Base-by-base conservation (phyloP, 2,888 invertebrate species). In the Mycogona germanica region DNA sequence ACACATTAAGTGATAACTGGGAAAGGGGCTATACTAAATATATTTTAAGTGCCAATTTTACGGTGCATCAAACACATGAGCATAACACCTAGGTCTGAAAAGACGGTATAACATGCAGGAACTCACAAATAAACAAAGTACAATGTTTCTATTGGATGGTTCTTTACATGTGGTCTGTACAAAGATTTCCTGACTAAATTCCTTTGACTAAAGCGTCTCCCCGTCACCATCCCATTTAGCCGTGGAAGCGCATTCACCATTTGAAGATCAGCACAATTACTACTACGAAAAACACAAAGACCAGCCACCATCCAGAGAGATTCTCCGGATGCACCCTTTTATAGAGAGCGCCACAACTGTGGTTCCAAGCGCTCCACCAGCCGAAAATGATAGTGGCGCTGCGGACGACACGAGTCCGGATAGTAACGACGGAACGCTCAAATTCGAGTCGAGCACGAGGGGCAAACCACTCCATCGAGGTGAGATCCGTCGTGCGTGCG, bases 331-430 rank as follows among this genome's bases (percentile, higher is more conserved):
- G 49, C 48, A 53, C 19, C 40, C 55, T 23, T 55, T 38, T 26
- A 30, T 42, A 3, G 50, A 55, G 32, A 55, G 50, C 50, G 41
- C 55, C 28, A 12, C 42, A n/a, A 28, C 49, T 6, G 40, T 50
- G 25, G 50, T 35, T 1, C 55, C 55, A 32, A 55, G 50, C 19
- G 55, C 55, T 7, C 55, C 55, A 21, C 55, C 55, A 5, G 55
- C 55, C 6, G 55, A 55, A 42, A 50, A 42, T 21, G 54, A 53
- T 28, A 49, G 38, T 21, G 17, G 44, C 2, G 12, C 21, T 37
- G 26, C 23, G 23, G 49, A 49, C n/a, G n/a, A 23, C 17, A 28
- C 14, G 9, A 30, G 30, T 44, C 41, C 44, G 12, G 40, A 42
- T 2, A 51, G 41, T 21, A 51, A 42, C 17, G 30, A 25, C 7